phyloP scores from a whole-genome alignment of 2,888 invertebrate species.

The Mimachlamys varia region DNA sequence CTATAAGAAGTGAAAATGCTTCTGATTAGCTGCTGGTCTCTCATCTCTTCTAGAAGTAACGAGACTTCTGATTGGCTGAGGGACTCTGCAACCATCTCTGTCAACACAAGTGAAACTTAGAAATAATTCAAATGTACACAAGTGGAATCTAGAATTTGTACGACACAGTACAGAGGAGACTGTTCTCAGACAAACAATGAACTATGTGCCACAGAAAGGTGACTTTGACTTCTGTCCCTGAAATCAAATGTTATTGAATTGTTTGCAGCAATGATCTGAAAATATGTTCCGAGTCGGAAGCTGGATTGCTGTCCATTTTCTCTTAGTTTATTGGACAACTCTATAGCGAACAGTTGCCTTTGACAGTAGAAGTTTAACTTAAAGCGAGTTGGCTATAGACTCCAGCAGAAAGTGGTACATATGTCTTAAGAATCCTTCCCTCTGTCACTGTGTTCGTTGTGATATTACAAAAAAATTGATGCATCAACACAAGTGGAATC shows the following conservation, averaged over 20 bases:
- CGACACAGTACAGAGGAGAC: conserved; percentile 11
- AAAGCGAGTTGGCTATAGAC: neutral
- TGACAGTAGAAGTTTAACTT: neutral
- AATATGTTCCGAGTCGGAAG: neutral
- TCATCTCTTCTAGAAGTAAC: conserved; percentile 46
- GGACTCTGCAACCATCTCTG: conserved; percentile 34
- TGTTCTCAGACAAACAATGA: conserved; percentile 4
- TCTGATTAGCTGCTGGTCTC: conserved; percentile 46
- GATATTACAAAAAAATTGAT: conserved; percentile 3
- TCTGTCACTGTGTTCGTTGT: conserved; percentile 25
- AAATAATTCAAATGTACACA: conserved; percentile 54
- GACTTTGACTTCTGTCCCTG: neutral
- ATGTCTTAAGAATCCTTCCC: conserved; percentile 41
- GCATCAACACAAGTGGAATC: conserved; percentile 67
- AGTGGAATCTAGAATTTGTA: conserved; percentile 62
- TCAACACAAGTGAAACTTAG: conserved; percentile 49
- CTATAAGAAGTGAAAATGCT: conserved; percentile 61
- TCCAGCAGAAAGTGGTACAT: conserved; percentile 10
- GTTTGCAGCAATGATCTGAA: neutral
- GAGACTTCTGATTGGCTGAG: neutral
- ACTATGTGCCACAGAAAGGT: neutral
- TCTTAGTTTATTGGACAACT: neutral
- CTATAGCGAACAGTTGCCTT: neutral
- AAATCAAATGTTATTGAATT: neutral
- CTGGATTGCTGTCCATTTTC: neutral